A percentile compares a stretch with the other conserved stretches of the same genome.
phyloP scores from a whole-genome alignment of 2,888 invertebrate species.

The Sarcophaga subvicina region DNA sequence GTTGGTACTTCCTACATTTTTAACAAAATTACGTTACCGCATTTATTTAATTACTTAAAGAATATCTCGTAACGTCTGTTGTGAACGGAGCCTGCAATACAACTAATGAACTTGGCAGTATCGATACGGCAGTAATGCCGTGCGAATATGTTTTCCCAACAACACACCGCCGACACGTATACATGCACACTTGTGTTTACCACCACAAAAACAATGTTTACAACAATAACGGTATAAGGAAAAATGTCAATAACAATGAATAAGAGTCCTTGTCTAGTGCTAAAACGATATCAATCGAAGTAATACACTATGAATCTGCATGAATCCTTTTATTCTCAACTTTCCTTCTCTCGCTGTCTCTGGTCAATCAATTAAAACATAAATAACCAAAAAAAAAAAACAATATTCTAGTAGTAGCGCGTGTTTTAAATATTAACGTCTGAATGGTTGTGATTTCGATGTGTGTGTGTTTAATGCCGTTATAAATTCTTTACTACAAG shows the following conservation, averaged over 20 bases:
- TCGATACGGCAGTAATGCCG: conserved; percentile 72
- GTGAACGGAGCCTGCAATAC: conserved; percentile 81
- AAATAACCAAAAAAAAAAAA: neutral
- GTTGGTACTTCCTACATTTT: conserved; percentile 45
- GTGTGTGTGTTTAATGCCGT: conserved; percentile 50
- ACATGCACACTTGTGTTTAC: neutral
- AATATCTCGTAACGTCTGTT: conserved; percentile 76
- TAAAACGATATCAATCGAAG: neutral
- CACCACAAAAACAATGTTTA: neutral
- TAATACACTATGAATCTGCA: neutral
- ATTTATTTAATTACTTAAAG: neutral
- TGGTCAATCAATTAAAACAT: neutral
- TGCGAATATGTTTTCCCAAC: conserved; percentile 68
- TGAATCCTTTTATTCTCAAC: neutral
- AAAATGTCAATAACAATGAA: conserved; percentile 15
- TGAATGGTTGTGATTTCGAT: neutral
- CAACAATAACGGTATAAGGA: conserved; percentile 32
- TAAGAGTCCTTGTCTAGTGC: neutral
- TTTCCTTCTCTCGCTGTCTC: neutral
- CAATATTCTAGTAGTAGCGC: neutral
- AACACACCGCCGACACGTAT: conserved; percentile 35
- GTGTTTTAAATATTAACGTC: neutral
- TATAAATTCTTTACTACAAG: conserved; percentile 44
- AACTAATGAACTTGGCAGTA: conserved; percentile 78
- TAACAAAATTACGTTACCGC: conserved; percentile 44